Evolutionary conservation across 2,888 invertebrate genomes (phyloP), one percentile per base, ranked within the genome.

Genomic region (Trissonchulus latispiculum): DNA sequence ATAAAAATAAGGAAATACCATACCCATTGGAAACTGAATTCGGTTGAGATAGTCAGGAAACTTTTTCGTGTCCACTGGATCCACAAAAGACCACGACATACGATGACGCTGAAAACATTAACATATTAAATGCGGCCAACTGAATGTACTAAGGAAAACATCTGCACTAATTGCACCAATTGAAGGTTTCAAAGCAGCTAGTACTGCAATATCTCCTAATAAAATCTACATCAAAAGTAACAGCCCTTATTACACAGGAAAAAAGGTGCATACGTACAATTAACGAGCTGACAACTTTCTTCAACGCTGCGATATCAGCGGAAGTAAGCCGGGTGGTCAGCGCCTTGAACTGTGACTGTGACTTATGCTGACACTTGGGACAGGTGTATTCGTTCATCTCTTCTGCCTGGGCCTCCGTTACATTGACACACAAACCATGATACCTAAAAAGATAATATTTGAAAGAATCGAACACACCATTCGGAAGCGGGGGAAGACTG

Each of bases 21-120:
- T 76, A 85, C 85, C 85, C 83, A 85, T 85, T 1, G 85, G 85
- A 74, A 84, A 84, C 75, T 82, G 82, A 66, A 85, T 80, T 74
- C 84, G 78, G 87, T 91, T 90, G 83, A 95, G 95, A 85, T 97
- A 97, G 84, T 95, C 94, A 8, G 96, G 96, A 71, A 94, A 95
- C 86, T 95, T 94, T 80, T 90, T 90, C 36, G 92, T 92, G 86
- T 96, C 93, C 8, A 97, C 96, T 36, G 96, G 94, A 86, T 95
- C 92, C 89, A 95, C 90, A 85, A 99, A 97, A 31, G 96, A 96
- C 94, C 95, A 95, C 29, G 95, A 93, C 86, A 91, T 94, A 3
- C 75, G 75, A 71, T 80, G 77, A 29, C 77, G 75, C 15, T 71
- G 35, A 0, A 79, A 68, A 68, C 15, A 18, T 36, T 35, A 68